Percentiles rank a stretch among this genome's conserved stretches.
These are phyloP conservation scores for Leucoraja ocellata DNA, from an alignment of 2,797 vertebrate species.

Conservation along the genomic window DNA sequence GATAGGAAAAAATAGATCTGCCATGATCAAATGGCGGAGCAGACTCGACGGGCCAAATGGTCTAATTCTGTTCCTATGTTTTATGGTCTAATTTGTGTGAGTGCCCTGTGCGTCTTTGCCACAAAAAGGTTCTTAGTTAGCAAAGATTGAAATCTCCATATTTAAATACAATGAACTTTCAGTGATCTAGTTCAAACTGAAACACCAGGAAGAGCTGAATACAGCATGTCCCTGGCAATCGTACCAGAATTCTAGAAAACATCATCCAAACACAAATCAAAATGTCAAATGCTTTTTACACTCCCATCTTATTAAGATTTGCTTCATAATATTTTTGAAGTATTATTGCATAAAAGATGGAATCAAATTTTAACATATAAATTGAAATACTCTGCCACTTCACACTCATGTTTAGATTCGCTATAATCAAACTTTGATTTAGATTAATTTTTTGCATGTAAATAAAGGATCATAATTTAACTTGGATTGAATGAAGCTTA, in stretches of 20 bases:
- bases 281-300: background rate
- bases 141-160: background rate
- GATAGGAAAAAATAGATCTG: too few species aligned
- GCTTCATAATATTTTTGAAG: background rate
- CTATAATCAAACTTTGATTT: background rate
- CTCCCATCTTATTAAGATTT: background rate
- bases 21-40: too few species aligned
- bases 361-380: background rate
- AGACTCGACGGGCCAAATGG: too few species aligned
- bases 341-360: background rate
- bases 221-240: background rate
- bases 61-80: too few species aligned
- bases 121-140: background rate
- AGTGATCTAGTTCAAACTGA: background rate
- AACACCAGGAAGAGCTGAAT: background rate
- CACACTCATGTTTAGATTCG: background rate
- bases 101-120: background rate
- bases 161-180: slow-evolving; percentile 9
- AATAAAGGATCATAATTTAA: slow-evolving; percentile 29
- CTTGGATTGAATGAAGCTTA: slow-evolving; percentile 2
- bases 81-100: background rate
- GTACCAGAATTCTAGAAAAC: background rate
- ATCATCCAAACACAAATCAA: background rate
- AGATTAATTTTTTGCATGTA: slow-evolving; percentile 6
- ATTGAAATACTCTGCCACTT: background rate